phyloP scores from a whole-genome alignment of 2,888 invertebrate genomes.

The Synanthedon formicaeformis region DNA sequence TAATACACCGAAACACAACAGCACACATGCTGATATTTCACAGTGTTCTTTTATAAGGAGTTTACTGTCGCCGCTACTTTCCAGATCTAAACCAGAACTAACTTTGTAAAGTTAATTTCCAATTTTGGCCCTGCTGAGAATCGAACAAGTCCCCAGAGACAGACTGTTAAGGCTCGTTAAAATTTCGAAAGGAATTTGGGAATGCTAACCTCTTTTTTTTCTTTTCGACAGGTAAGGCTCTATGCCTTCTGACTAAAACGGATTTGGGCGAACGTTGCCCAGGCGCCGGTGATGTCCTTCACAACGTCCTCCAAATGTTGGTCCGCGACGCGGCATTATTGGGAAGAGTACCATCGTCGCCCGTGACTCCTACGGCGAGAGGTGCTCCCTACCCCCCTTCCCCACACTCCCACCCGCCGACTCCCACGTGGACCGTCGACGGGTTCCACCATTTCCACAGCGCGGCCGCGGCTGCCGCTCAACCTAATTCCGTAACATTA shows the following conservation, averaged over 20 bases:
- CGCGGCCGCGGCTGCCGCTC: slow-evolving; percentile 69
- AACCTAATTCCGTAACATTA: slow-evolving; percentile 89
- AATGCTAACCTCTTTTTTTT: background rate
- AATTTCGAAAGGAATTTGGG: background rate
- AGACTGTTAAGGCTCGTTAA: no score
- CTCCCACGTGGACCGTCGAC: slow-evolving; percentile 80
- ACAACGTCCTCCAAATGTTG: slow-evolving; percentile 91
- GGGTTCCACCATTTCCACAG: slow-evolving; percentile 74
- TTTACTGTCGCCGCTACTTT: no score
- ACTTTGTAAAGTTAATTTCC: no score
- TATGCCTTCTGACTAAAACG: slow-evolving; percentile 88
- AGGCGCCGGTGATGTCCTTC: slow-evolving; percentile 92
- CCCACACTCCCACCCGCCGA: slow-evolving; percentile 85
- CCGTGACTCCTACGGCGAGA: slow-evolving; percentile 85
- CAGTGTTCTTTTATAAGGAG: no score
- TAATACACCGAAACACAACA: no score
- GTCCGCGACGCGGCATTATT: slow-evolving; percentile 84
- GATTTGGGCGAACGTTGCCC: slow-evolving; percentile 94
- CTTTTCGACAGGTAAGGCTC: slow-evolving; percentile 81
- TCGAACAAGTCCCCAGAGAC: no score
- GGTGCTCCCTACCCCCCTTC: slow-evolving; percentile 78
- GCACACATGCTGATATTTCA: no score
- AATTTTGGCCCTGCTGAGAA: no score
- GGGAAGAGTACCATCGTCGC: slow-evolving; percentile 84
- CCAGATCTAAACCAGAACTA: no score